These are phyloP conservation scores for Drosophila murphyi DNA, from an alignment of 1,140 invertebrate genomes.

Conservation along the genomic window DNA sequence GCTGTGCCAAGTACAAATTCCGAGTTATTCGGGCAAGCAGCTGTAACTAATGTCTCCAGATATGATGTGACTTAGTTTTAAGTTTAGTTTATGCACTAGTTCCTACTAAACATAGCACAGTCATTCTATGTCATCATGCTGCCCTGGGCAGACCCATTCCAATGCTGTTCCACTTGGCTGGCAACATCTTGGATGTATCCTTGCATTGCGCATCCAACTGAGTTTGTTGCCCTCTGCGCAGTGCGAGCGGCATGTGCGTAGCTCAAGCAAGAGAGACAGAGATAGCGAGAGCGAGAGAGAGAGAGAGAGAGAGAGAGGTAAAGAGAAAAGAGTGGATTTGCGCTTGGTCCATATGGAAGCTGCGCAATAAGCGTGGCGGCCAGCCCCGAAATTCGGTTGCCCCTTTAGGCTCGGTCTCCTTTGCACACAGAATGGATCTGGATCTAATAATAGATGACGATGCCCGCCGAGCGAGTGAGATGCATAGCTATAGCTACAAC, in stretches of 20 bases:
- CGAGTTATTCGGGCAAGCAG: too few relatives aligned
- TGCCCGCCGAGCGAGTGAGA: slow-evolving; percentile 18
- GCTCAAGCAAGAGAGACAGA: slow-evolving; percentile 10
- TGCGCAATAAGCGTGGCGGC: slow-evolving; percentile 76
- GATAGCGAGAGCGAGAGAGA: not conserved
- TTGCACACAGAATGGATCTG: slow-evolving; percentile 14
- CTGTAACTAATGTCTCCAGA: too few relatives aligned
- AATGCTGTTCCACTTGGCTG: slow-evolving; percentile 26
- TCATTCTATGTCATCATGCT: too few relatives aligned
- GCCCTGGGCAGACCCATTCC: not conserved
- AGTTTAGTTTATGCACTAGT: not conserved
- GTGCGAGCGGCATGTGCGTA: slow-evolving; percentile 59
- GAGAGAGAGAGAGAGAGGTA: not conserved
- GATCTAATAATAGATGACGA: slow-evolving; percentile 51
- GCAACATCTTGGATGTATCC: slow-evolving; percentile 25
- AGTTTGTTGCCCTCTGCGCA: slow-evolving; percentile 44
- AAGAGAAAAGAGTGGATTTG: slow-evolving; percentile 10
- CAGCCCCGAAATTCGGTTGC: slow-evolving; percentile 24
- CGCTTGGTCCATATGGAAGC: slow-evolving; percentile 57
- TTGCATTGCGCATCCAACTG: slow-evolving; percentile 32
- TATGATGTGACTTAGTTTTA: too few relatives aligned
- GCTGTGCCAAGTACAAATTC: too few relatives aligned
- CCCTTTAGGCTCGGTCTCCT: slow-evolving; percentile 20
- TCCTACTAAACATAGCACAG: too few relatives aligned
- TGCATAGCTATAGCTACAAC: slow-evolving; percentile 10